Base-by-base conservation (phyloP, 1,140 invertebrate species). In the Manduca sexta region DNA sequence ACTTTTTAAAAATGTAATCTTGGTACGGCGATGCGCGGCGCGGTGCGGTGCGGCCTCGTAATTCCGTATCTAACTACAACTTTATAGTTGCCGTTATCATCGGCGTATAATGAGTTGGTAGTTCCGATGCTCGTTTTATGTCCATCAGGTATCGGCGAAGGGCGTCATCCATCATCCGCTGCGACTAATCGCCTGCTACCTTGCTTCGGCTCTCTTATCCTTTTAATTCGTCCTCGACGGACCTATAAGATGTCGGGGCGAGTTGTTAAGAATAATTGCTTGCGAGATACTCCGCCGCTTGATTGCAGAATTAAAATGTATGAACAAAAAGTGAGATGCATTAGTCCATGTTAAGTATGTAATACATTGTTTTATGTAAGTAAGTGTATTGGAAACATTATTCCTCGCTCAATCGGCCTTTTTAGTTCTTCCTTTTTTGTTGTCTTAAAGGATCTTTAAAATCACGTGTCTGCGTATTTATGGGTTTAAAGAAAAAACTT, bases 171-270 rank as follows among this genome's bases (percentile, higher is more conserved):
- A 83, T 83, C 79, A 83, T 83, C 68, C 62, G 48, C 46, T 37
- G 58, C 60, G 70, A 78, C 79, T 83, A 78, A 83, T 83, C 74
- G 74, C 79, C 69, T 69, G 79, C 79, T 83, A 83, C 79, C 76
- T 83, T 73, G 67, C 69, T 74, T 75, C 77, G 62, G 60, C 62
- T 70, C 58, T 65, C 64, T 71, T 75, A 82, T 76, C 67, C 68
- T 72, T 76, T 74, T 80, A 73, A 81, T 77, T 75, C 73, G 69
- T 76, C 74, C 64, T 74, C 66, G 34, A 46, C 40, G 64, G 69
- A 74, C 75, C 69, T 72, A 64, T 59, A 54, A 48, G 53, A 58
- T 52, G 52, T 29, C 42, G 52, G 21, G 37, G 49, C 60, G 60
- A 65, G 60, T 52, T 55, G 54, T 64, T 61, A 68, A 57, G 46